These are phyloP conservation scores for Dicrurus megarhynchus DNA, from an alignment of 2,113 vertebrate genomes.

Conservation along the genomic window DNA sequence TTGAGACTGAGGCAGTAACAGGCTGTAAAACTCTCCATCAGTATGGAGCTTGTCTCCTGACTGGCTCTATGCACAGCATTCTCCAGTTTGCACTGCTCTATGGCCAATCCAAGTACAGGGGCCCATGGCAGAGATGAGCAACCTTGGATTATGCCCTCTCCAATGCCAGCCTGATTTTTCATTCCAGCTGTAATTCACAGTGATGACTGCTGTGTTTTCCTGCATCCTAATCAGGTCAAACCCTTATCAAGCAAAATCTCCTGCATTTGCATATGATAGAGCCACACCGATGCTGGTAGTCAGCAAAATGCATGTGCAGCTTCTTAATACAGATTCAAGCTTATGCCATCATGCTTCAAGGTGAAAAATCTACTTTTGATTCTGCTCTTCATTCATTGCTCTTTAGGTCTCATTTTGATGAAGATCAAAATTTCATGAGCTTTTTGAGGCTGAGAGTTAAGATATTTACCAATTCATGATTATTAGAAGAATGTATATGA, in stretches of 20 bases:
- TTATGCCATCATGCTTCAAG: not conserved
- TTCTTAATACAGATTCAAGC: not conserved
- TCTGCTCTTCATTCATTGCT: not conserved
- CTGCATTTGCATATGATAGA: not conserved
- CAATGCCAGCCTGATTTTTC: not conserved
- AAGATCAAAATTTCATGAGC: not conserved
- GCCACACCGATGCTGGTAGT: not conserved
- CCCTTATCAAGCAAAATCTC: conserved; percentile 21
- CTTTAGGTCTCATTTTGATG: not conserved
- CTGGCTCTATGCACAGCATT: not conserved
- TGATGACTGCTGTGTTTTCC: not conserved
- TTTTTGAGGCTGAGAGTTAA: not conserved
- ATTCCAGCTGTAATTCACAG: not conserved
- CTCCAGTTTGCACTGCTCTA: not conserved
- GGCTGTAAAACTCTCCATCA: not conserved
- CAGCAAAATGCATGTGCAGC: not conserved
- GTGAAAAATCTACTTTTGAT: not conserved
- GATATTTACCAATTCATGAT: not conserved
- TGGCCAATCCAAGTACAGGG: not conserved
- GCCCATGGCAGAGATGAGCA: not conserved
- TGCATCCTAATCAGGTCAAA: conserved; percentile 25
- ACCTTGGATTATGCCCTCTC: not conserved
- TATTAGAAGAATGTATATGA: not conserved
- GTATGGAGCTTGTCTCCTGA: not conserved
- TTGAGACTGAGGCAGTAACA: not conserved